Base-by-base conservation (phyloP, 2,113 vertebrate genomes). In the Arvicanthis niloticus region DNA sequence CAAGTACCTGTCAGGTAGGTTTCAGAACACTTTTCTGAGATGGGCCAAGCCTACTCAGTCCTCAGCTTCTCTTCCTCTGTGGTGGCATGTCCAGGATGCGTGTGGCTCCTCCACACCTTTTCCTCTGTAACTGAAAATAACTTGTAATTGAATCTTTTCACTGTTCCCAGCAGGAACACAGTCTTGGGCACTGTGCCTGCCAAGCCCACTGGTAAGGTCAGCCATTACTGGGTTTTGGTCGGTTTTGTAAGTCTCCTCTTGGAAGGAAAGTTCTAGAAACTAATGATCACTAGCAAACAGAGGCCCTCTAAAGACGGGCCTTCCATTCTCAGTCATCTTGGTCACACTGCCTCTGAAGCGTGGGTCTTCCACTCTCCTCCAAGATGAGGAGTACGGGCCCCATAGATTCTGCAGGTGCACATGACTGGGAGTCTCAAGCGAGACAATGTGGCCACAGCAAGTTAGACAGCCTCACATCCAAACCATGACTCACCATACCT, bases 341-440 rank as follows among this genome's bases (percentile, higher is more conserved):
- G 17, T 19, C 51, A 24, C 37, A 3, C 2, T 7, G 45, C 9
- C 19, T 17, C 31, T 4, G 53, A 85, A 40, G 1, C 51, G 9
- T 72, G 31, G 5, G 26, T 17, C 17, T 78, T 21, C 45, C 19
- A 0, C 34, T 48, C 31, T 1, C 51, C 40, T 68, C 15, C 10
- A 51, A 51, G 70, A 8, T 29, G 31, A 19, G 51, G n/a, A 4
- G 16, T 15, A 11, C 16, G 86, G 80, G 22, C 19, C 24, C 67
- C 5, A n/a, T 7, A 12, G 40, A 34, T 51, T 70, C 87, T n/a
- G 40, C 93, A 0, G 1, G 53, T 37, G n/a, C 7, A 0, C 17
- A 1, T 10, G 31, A 15, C 91, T 24, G 3, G 34, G 7, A 5
- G 72, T 81, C 51, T 37, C 51, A 56, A 19, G 19, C 78, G 37